Evolutionary conservation across 2,113 vertebrate species (phyloP), one percentile per base, ranked within the genome.

Genomic region (Trogon surrucura): DNA sequence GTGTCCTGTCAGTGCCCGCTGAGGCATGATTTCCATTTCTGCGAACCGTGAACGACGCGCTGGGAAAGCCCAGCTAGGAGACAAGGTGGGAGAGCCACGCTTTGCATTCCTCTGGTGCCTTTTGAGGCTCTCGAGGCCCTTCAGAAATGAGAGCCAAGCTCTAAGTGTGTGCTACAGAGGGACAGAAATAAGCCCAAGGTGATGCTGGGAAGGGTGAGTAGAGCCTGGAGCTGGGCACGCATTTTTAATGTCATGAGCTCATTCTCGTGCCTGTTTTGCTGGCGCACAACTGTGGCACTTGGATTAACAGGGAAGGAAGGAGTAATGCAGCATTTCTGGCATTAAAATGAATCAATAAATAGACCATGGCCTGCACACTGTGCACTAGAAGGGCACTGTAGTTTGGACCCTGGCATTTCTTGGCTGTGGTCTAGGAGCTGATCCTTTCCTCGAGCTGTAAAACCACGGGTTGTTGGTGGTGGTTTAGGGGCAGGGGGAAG

Each of bases 21-120:
- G 14, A 69, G 54, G 34, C 61, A 48, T 15, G 41, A 45, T 80
- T 83, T 60, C 85, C 53, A 41, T 26, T 72, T 67, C 66, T 53
- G 56, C 61, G 54, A 36, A 62, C 18, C 0, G 3, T 18, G 32
- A 91, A 15, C 36, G 21, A 1, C 3, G 2, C 3, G 2, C 22
- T 6, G 58, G 66, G 29, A 77, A 83, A 89, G 54, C 72, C 62
- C 74, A 18, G 61, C 57, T 29, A 20, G 88, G 70, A 60, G 58
- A 60, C 6, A 3, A 18, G n/a, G 29, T 6, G 18, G 36, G n/a
- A 47, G n/a, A 74, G 45, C 6, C 3, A 2, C 1, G 0, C 5
- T 65, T 36, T 18, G 1, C 6, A 2, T 32, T 11, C 4, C 64
- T 53, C 17, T 26, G 44, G 12, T 22, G 6, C 36, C 22, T 80